Base-by-base conservation (phyloP, 2,113 vertebrate species). In the Synchiropus splendidus region DNA sequence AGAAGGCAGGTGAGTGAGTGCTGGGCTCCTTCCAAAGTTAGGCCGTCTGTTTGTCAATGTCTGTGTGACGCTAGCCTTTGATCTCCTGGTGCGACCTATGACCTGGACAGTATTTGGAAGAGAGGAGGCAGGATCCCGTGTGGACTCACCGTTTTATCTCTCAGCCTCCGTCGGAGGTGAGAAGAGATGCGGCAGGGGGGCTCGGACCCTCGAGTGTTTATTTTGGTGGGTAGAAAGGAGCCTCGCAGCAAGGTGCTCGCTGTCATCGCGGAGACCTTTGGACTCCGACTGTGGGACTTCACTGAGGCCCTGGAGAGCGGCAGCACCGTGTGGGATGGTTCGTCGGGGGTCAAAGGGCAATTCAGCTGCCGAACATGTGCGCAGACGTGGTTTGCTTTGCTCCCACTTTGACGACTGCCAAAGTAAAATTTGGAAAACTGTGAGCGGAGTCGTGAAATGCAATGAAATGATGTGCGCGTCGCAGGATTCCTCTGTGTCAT, bases 181-280 rank as follows among this genome's bases (percentile, higher is more conserved):
- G 59, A 60, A 61, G 64, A 61, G 61, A 58, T 61, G 61, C 31
- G 48, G 65, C 61, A 37, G 54, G 68, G 54, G 59, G 58, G 48
- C 54, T 36, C 45, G 45, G 48, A 51, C 45, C 61, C 72, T 61
- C 43, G 55, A 58, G 52, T 82, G 79, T 85, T 86, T 81, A 80
- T 75, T 81, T 85, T 81, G 59, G 41, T 66, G 71, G 67, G 65
- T 49, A 64, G 61, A 67, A 60, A 44, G 54, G 63, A 76, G 67
- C 74, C 77, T 81, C 80, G 50, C 82, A 84, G 82, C 75, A 79
- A 85, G 83, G 80, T 81, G 79, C 84, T 75, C 31, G 64, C 82
- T 85, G 84, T 86, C 83, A 85, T 77, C 82, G 10, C 68, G 5
- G 44, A 70, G 81, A 85, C 82, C 82, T 82, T 45, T 39, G 76